Evolutionary conservation across 2,888 invertebrate genomes (phyloP).

Genomic region (Terebella lapidaria): DNA sequence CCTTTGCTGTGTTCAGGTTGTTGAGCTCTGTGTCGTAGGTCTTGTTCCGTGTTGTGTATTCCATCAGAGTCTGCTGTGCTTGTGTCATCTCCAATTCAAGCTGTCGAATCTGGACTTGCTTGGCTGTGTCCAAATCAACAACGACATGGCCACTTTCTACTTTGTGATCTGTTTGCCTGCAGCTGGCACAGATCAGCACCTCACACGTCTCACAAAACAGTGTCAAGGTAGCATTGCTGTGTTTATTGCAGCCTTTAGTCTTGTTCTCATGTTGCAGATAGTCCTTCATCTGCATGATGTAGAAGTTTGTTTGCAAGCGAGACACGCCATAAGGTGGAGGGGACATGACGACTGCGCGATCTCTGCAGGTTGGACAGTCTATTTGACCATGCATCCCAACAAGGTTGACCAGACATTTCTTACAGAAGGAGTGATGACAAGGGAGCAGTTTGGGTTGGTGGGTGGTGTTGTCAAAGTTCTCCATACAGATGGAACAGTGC

Average conservation of each 20-base stretch:
- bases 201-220: conserved; percentile 20
- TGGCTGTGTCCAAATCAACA: background rate
- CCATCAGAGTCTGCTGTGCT: conserved; percentile 3
- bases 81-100: conserved; percentile 2
- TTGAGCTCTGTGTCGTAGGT: background rate
- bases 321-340: conserved; percentile 15
- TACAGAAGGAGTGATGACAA: conserved; percentile 24
- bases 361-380: conserved; percentile 17
- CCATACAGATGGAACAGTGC: conserved; percentile 21
- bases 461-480: conserved; percentile 18
- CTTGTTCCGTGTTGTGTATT: background rate
- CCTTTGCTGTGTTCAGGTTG: conserved; percentile 1
- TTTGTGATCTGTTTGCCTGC: conserved; percentile 10
- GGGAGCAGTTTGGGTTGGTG: conserved; percentile 21
- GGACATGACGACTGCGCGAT: conserved; percentile 4
- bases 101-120: background rate
- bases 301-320: conserved; percentile 22
- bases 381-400: background rate
- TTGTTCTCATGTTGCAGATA: conserved; percentile 25
- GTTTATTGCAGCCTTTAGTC: conserved; percentile 19
- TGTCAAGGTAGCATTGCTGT: conserved; percentile 12
- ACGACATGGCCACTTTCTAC: background rate
- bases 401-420: conserved; percentile 13
- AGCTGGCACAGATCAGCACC: conserved; percentile 13
- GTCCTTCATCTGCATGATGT: conserved; percentile 23